A percentile compares a stretch with the other conserved stretches of the same genome.
Conservation (phyloP, 1,140 invertebrate species). For the Heterodera schachtii region DNA sequence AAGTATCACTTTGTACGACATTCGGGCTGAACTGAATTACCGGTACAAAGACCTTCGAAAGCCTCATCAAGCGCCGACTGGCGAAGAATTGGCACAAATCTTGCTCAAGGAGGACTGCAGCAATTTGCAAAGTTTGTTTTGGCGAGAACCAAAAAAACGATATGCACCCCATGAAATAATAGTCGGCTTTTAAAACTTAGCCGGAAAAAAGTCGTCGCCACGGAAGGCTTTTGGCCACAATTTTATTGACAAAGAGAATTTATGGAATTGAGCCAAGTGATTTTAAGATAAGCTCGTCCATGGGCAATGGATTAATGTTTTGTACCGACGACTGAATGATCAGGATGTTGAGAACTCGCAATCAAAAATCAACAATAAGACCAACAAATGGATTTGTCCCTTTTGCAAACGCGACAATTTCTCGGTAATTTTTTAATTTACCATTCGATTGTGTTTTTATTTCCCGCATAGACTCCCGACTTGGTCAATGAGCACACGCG, state of each 20-base stretch:
- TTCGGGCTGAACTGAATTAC: slow-evolving; percentile 89
- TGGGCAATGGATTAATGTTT: slow-evolving; percentile 61
- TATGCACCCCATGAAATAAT: too few relatives aligned
- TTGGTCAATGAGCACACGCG: slow-evolving; percentile 78
- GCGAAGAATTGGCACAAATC: slow-evolving; percentile 89
- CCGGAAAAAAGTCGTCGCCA: too few relatives aligned
- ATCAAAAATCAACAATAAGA: slow-evolving; percentile 82
- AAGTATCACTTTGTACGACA: slow-evolving; percentile 94
- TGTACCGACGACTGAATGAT: slow-evolving; percentile 35
- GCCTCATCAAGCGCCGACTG: slow-evolving; percentile 77
- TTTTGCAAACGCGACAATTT: slow-evolving; percentile 74
- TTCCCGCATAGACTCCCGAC: slow-evolving; percentile 64
- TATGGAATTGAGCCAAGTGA: background rate
- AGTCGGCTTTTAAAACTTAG: too few relatives aligned
- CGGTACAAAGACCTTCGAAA: slow-evolving; percentile 90
- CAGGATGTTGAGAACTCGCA: slow-evolving; percentile 71
- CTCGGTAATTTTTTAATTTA: slow-evolving; percentile 78
- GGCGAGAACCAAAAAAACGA: too few relatives aligned
- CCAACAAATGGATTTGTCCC: slow-evolving; percentile 75
- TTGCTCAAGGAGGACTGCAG: slow-evolving; percentile 71
- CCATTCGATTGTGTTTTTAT: slow-evolving; percentile 78
- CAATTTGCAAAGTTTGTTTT: slow-evolving; percentile 18
- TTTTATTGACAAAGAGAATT: too few relatives aligned
- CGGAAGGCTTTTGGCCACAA: too few relatives aligned
- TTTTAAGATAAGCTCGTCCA: slow-evolving; percentile 68